Evolutionary conservation across 1,140 invertebrate genomes (phyloP).

Genomic region (Drosophila nebulosa): DNA sequence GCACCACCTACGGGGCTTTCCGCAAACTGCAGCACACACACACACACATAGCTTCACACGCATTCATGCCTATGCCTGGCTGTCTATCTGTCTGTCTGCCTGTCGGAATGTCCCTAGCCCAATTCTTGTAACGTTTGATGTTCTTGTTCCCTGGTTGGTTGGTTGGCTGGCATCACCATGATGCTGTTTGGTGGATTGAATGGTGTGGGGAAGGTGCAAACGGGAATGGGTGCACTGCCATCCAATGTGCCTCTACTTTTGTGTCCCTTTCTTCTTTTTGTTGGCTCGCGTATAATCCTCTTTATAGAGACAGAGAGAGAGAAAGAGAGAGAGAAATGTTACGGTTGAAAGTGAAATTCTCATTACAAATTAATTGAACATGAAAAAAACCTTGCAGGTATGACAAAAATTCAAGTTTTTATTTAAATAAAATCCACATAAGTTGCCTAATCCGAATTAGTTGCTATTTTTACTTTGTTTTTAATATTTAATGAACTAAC

Average conservation of each 20-base stretch:
- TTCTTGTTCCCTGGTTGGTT: constrained; percentile 29
- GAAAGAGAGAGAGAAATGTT: background rate
- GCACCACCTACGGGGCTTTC: constrained; percentile 21
- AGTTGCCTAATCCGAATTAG: background rate
- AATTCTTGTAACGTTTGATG: constrained; percentile 51
- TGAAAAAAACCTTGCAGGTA: background rate
- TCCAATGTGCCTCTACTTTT: background rate
- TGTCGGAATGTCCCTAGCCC: background rate
- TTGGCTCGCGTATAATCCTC: background rate
- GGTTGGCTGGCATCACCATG: constrained; percentile 14
- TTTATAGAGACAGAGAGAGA: background rate
- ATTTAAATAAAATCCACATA: background rate
- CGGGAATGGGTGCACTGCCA: too few relatives aligned
- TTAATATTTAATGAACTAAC: background rate
- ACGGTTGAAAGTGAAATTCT: background rate
- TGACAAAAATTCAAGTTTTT: background rate
- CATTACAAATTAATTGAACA: constrained; percentile 1
- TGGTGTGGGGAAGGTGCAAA: too few relatives aligned
- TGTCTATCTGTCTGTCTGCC: background rate
- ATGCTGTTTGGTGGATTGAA: background rate
- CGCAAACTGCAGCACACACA: background rate
- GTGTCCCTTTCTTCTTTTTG: background rate
- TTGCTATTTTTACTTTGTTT: background rate
- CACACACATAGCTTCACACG: background rate
- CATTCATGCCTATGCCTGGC: constrained; percentile 1